Conservation (phyloP, 1,140 invertebrate genomes). For the Oryctes rhinoceros region DNA sequence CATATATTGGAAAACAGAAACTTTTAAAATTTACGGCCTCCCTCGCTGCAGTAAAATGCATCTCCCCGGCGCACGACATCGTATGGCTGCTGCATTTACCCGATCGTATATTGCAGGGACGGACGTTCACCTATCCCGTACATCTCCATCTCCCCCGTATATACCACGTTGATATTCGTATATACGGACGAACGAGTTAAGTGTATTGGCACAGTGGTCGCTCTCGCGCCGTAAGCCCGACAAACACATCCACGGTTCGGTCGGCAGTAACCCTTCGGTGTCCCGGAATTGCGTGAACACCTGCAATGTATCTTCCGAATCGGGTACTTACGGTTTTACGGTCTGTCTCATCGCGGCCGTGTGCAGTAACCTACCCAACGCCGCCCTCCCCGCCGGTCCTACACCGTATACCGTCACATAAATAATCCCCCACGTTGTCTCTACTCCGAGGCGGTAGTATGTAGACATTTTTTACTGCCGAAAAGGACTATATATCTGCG, state of each 20-base stretch:
- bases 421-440: conserved; percentile 28
- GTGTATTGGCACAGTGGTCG: conserved; percentile 5
- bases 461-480: conserved; percentile 35
- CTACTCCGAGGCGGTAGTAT: conserved; percentile 6
- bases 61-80: neutral
- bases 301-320: conserved; percentile 33
- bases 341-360: conserved; percentile 21
- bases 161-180: neutral
- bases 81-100: neutral
- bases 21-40: neutral
- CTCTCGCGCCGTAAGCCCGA: conserved; percentile 23
- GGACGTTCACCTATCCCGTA: neutral
- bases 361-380: neutral
- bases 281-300: conserved; percentile 33
- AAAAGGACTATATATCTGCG: conserved; percentile 33
- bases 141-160: neutral
- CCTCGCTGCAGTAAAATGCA: neutral
- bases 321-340: conserved; percentile 33
- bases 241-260: conserved; percentile 24
- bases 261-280: conserved; percentile 24
- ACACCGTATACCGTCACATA: conserved; percentile 26
- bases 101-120: neutral
- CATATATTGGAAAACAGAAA: conserved; percentile 11
- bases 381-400: neutral
- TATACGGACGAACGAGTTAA: conserved; percentile 23